Conservation (phyloP, 2,113 vertebrate genomes). For the Irena cyanogastra region DNA sequence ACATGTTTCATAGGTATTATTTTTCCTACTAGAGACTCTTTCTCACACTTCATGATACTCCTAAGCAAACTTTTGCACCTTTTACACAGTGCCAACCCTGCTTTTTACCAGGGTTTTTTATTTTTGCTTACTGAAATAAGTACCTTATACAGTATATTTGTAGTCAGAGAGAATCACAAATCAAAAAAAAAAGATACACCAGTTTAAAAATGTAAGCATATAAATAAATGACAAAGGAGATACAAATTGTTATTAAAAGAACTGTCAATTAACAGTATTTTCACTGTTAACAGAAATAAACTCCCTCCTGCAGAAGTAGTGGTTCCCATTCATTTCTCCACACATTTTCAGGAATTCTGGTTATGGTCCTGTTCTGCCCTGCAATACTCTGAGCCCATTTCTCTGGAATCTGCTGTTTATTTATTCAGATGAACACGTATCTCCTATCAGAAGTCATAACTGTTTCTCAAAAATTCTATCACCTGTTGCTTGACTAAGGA, state of each 20-base stretch:
- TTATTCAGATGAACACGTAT: background rate
- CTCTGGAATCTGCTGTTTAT: background rate
- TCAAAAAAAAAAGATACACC: background rate
- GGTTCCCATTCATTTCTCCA: background rate
- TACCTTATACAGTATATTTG: background rate
- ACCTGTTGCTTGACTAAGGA: background rate
- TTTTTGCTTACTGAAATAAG: background rate
- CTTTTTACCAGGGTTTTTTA: background rate
- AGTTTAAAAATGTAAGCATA: background rate
- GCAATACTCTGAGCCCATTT: background rate
- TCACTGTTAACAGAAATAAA: background rate
- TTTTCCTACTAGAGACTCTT: background rate
- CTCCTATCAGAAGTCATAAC: background rate
- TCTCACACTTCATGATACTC: background rate
- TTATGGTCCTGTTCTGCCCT: background rate
- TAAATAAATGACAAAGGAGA: background rate
- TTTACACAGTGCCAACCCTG: background rate
- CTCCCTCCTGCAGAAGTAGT: too few relatives aligned
- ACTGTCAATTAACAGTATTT: background rate
- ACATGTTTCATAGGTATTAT: background rate
- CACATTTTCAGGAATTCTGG: background rate
- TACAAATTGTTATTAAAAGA: background rate
- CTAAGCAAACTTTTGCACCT: background rate
- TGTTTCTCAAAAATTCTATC: background rate
- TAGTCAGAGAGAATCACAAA: background rate